These are phyloP conservation scores for Entomobrya proxima DNA, from an alignment of 2,888 invertebrate species.

Conservation along the genomic window DNA sequence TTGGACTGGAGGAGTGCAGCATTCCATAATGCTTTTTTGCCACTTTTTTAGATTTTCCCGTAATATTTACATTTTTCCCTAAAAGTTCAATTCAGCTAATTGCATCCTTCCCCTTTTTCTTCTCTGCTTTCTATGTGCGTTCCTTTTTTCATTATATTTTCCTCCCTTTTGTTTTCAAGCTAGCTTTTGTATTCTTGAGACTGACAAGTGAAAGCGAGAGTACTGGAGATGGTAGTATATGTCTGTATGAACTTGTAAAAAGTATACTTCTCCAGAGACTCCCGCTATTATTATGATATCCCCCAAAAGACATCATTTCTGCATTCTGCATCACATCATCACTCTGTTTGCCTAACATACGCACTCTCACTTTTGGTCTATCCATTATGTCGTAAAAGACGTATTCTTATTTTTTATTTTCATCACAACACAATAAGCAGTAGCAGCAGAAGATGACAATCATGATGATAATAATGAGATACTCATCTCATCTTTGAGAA, in stretches of 20 bases:
- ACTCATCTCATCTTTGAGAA: not conserved
- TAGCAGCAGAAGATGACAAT: too few relatives aligned
- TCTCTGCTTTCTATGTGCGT: too few relatives aligned
- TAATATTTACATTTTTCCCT: slow-evolving; percentile 24
- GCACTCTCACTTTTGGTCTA: too few relatives aligned
- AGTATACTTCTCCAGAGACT: slow-evolving; percentile 15
- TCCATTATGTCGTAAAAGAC: slow-evolving; percentile 28
- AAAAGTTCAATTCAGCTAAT: slow-evolving; percentile 50
- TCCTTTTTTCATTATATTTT: slow-evolving; percentile 18
- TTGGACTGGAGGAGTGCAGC: not conserved
- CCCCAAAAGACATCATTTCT: not conserved
- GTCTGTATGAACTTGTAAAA: slow-evolving; percentile 9
- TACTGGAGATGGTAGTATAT: too few relatives aligned
- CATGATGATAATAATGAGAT: not conserved
- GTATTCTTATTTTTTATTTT: slow-evolving; percentile 23
- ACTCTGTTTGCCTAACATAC: too few relatives aligned
- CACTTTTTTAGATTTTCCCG: not conserved
- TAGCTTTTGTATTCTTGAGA: not conserved
- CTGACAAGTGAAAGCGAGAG: not conserved
- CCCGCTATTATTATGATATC: slow-evolving; percentile 5
- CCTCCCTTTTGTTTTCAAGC: not conserved
- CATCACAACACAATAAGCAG: slow-evolving; percentile 5
- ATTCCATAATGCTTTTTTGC: not conserved
- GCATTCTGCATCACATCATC: too few relatives aligned
- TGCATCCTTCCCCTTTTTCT: slow-evolving; percentile 35